A percentile compares a stretch with the other conserved stretches of the same genome.
phyloP scores from a whole-genome alignment of 2,888 invertebrate genomes.

The Dolichopus griseipennis region DNA sequence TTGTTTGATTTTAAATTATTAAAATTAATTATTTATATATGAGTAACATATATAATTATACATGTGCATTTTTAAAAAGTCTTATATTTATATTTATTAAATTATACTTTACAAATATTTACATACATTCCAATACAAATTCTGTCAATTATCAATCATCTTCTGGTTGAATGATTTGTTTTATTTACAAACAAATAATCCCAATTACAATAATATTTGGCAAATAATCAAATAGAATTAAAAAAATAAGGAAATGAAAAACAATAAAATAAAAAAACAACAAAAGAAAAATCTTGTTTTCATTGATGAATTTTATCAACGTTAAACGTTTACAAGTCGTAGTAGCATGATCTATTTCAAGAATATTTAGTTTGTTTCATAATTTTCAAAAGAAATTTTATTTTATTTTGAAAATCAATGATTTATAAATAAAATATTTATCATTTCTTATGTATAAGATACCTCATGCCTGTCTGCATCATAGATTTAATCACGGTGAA shows the following conservation, averaged over 20 bases:
- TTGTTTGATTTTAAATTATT: too few species aligned
- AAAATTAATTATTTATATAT: too few species aligned
- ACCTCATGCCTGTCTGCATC: too few species aligned
- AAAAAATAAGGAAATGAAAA: neutral
- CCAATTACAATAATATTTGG: neutral
- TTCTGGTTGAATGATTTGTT: neutral
- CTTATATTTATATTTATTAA: too few species aligned
- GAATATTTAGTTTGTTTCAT: neutral
- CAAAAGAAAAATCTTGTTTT: neutral
- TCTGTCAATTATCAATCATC: conserved; percentile 1
- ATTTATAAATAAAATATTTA: too few species aligned
- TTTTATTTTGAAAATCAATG: too few species aligned
- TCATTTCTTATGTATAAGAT: too few species aligned
- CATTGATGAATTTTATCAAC: neutral
- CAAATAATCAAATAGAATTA: neutral
- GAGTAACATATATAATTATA: too few species aligned
- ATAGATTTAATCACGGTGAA: too few species aligned
- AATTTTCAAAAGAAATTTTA: too few species aligned
- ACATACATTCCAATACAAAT: neutral
- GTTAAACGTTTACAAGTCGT: neutral
- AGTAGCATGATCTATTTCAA: neutral
- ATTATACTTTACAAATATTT: too few species aligned
- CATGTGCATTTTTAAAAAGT: too few species aligned
- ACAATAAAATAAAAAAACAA: neutral
- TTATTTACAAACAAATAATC: neutral